Conservation (phyloP, 2,113 vertebrate species). For the Cyphomyrus plagiostoma region DNA sequence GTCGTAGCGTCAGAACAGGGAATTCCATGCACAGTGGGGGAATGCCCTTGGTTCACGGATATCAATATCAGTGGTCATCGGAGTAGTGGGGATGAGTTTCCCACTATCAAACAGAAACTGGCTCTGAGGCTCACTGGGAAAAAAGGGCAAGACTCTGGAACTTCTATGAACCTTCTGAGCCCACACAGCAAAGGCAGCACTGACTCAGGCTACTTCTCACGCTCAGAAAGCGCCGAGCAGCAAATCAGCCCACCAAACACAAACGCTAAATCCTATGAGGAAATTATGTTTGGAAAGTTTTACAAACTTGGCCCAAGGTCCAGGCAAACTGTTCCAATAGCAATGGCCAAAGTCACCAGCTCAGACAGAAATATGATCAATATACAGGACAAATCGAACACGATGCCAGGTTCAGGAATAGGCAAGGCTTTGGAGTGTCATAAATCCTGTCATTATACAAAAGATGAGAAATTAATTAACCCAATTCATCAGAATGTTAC, state of each 20-base stretch:
- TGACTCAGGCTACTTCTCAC: conserved; percentile 96
- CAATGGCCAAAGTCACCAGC: conserved; percentile 50
- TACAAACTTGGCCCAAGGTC: conserved; percentile 83
- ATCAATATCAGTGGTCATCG: conserved; percentile 66
- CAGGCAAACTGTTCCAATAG: conserved; percentile 60
- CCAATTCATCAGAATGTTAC: conserved; percentile 71
- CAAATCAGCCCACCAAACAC: conserved; percentile 85
- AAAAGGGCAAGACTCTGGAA: conserved; percentile 86
- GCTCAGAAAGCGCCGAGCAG: conserved; percentile 94
- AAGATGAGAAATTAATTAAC: conserved; percentile 74
- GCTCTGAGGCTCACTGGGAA: conserved; percentile 91
- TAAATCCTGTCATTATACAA: conserved; percentile 71
- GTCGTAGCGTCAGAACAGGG: conserved; percentile 83
- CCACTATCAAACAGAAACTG: conserved; percentile 90
- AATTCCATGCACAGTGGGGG: conserved; percentile 60
- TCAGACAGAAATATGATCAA: conserved; percentile 65
- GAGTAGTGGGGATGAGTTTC: conserved; percentile 77
- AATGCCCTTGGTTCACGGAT: conserved; percentile 69
- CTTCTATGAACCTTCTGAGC: conserved; percentile 89
- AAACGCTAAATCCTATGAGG: conserved; percentile 93
- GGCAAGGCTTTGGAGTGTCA: conserved; percentile 69
- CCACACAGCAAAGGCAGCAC: conserved; percentile 98
- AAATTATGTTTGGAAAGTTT: conserved; percentile 97
- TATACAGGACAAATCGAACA: conserved; percentile 55
- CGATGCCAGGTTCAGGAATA: conserved; percentile 63